Conservation (phyloP, 2,888 invertebrate species). For the Eristalis arbustorum region DNA sequence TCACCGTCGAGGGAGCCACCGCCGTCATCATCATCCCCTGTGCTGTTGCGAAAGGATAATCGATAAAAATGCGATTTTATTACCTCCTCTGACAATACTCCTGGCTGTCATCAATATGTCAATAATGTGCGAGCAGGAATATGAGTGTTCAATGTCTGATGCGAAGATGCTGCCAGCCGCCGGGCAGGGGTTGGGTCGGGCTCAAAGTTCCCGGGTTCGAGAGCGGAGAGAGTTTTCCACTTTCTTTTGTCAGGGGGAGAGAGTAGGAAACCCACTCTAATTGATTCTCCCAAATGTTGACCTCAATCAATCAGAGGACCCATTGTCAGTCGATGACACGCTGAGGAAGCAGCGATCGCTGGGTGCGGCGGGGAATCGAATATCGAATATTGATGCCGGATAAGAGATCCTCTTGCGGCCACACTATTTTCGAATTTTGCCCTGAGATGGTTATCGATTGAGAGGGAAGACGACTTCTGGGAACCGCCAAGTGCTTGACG, state of each 20-base stretch:
- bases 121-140: slow-evolving; percentile 54
- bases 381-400: slow-evolving; percentile 29
- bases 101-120: slow-evolving; percentile 67
- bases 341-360: slow-evolving; percentile 42
- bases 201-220: slow-evolving; percentile 25
- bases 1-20: slow-evolving; percentile 35
- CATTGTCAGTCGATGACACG: slow-evolving; percentile 49
- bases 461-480: background rate
- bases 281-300: slow-evolving; percentile 54
- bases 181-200: slow-evolving; percentile 2
- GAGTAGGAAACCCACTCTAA: slow-evolving; percentile 59
- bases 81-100: slow-evolving; percentile 57
- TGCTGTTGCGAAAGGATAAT: slow-evolving; percentile 48
- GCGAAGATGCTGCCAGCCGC: background rate
- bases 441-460: slow-evolving; percentile 17
- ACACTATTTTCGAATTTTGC: slow-evolving; percentile 21
- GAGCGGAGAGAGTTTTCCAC: slow-evolving; percentile 61
- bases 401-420: slow-evolving; percentile 39
- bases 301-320: slow-evolving; percentile 61
- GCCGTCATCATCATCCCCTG: slow-evolving; percentile 24
- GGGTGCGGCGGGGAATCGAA: slow-evolving; percentile 14
- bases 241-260: slow-evolving; percentile 44
- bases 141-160: slow-evolving; percentile 46
- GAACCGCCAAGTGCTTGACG: too few species aligned
- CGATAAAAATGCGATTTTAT: slow-evolving; percentile 68